Percentiles rank a stretch among this genome's conserved stretches.
These are phyloP conservation scores for Zelostemma sp. DNA, from an alignment of 1,140 invertebrate species.

Conservation along the genomic window DNA sequence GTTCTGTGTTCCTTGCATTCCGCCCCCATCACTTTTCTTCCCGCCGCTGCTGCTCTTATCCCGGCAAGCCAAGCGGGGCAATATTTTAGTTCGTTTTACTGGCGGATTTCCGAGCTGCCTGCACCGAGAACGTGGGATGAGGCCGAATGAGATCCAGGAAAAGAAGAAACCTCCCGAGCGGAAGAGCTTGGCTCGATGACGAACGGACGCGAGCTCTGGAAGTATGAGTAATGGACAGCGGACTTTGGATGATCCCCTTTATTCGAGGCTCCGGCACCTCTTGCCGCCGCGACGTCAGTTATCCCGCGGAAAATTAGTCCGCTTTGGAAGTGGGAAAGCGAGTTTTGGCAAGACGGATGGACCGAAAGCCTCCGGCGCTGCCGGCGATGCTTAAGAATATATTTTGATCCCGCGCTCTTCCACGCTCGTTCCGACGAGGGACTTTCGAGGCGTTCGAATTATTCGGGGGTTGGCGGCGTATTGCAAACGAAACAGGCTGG, in stretches of 20 bases:
- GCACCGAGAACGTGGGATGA: not conserved
- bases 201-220: constrained; percentile 26
- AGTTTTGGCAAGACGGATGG: not conserved
- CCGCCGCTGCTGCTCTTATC: constrained; percentile 38
- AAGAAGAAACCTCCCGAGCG: constrained; percentile 15
- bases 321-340: not conserved
- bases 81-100: constrained; percentile 50
- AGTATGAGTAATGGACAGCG: constrained; percentile 31
- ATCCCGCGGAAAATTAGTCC: constrained; percentile 22
- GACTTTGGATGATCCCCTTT: constrained; percentile 14
- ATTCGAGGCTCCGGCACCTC: not conserved
- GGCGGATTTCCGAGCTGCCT: constrained; percentile 40
- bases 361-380: not conserved
- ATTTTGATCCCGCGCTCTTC: not conserved
- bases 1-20: constrained; percentile 14
- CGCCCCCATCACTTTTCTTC: constrained; percentile 24
- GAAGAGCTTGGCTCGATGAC: constrained; percentile 30
- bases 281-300: not conserved
- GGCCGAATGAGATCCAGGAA: not conserved
- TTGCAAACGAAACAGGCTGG: constrained; percentile 4
- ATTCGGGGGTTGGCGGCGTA: not conserved
- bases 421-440: constrained; percentile 1
- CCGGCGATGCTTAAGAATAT: constrained; percentile 3
- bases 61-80: constrained; percentile 23
- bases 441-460: constrained; percentile 17